Evolutionary conservation across 2,888 invertebrate species (phyloP), one percentile per base, ranked within the genome.

Genomic region (Orchesella flavescens): DNA sequence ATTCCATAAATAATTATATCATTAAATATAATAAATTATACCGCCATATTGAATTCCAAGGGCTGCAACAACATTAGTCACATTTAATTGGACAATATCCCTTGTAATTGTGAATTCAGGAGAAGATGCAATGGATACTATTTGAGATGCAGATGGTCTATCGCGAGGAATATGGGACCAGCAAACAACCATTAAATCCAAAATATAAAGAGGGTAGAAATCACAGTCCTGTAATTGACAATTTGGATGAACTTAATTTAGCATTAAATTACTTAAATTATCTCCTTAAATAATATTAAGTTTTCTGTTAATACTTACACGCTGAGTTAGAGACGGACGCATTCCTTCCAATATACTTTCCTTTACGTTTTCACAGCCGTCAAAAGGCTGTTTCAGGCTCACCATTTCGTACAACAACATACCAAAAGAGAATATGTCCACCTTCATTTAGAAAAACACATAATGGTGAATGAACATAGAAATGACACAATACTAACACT

Each of bases 371-470:
- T 98, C 98, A 89, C 97, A 96, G 0, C 97, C 97, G 89, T 98
- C 98, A 89, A 98, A 98, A 0, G 99, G 99, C 89, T 96, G 96
- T 65, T 97, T 94, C 66, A 98, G 92, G 0, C 97, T 97, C 72
- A 99, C 91, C 87, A 99, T 92, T 91, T 99, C 99, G 34, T 98
- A 99, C 88, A 99, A 92, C 89, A 99, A 95, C 98, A 99, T 99
- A 19, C 98, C 99, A 91, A 97, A 99, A 0, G 99, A 99, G 91
- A 99, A 99, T 88, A 98, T 97, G 90, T 99, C 99, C 81, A 98
- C 98, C 81, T 81, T 15, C 1, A 23, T 55, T n/a, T 5, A 44
- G n/a, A 66, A 94, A 89, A 89, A 34, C 2, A 34, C 34, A 4
- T 34, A 4, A 34, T 34, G 34, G n/a, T n/a, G n/a, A n/a, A 89